These are phyloP conservation scores for Aptenodytes patagonicus DNA, from an alignment of 2,113 vertebrate genomes.

Conservation along the genomic window DNA sequence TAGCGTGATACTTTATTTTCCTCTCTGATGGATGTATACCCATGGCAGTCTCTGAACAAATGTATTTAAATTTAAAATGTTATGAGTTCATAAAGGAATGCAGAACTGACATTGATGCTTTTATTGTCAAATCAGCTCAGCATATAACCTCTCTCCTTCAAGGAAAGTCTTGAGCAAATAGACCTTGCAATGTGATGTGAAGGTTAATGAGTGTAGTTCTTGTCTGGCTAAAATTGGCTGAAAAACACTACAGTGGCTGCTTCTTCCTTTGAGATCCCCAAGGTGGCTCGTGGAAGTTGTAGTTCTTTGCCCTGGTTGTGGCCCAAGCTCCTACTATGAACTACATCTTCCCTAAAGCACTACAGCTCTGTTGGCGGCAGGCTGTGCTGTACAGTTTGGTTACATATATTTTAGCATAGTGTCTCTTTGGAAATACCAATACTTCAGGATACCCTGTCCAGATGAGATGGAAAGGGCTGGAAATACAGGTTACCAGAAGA, in stretches of 20 bases:
- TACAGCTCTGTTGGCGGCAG: background rate
- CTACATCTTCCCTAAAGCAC: background rate
- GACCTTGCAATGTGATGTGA: background rate
- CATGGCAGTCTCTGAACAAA: background rate
- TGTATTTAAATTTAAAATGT: slow-evolving; percentile 21
- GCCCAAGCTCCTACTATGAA: background rate
- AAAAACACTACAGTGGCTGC: background rate
- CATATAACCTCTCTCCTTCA: background rate
- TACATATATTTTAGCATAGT: background rate
- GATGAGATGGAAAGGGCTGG: background rate
- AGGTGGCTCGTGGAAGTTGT: background rate
- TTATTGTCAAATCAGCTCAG: background rate
- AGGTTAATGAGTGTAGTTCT: background rate
- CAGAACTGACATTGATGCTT: background rate
- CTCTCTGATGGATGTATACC: background rate
- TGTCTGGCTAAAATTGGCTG: background rate
- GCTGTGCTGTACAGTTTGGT: background rate
- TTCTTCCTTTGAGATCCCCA: background rate
- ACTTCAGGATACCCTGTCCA: background rate
- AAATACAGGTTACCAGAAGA: background rate
- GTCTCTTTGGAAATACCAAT: background rate
- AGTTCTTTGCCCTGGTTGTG: background rate
- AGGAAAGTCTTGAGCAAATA: background rate
- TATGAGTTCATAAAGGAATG: background rate
- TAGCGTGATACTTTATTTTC: background rate